These are phyloP conservation scores for Protobothrops flavoviridis DNA, from an alignment of 2,113 vertebrate species.

Conservation along the genomic window DNA sequence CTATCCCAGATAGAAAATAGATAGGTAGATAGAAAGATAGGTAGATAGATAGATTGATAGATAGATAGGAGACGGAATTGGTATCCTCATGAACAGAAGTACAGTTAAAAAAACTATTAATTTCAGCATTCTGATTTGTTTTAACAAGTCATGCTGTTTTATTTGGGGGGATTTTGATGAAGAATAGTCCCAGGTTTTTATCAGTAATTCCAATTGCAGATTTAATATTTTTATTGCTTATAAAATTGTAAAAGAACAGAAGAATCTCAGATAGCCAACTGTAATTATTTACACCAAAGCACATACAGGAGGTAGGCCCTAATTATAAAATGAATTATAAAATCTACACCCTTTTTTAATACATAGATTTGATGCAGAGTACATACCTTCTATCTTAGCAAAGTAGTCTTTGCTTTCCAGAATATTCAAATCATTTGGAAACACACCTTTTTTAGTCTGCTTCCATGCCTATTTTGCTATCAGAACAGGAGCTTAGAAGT, in stretches of 20 bases:
- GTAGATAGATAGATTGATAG: too few species aligned
- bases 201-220: neutral
- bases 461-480: constrained; percentile 34
- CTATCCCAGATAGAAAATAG: neutral
- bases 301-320: neutral
- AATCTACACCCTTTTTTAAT: constrained; percentile 20
- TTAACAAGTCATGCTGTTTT: neutral
- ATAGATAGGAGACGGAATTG: constrained; percentile 6
- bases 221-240: constrained; percentile 1
- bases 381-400: neutral
- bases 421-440: constrained; percentile 30
- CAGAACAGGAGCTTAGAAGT: constrained; percentile 48
- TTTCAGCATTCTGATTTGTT: neutral
- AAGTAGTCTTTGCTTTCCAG: neutral
- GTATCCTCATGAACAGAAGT: neutral
- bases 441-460: constrained; percentile 43
- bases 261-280: constrained; percentile 30
- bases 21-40: too few species aligned
- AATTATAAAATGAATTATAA: neutral
- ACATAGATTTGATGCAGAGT: neutral
- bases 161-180: neutral
- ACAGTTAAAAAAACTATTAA: constrained; percentile 8
- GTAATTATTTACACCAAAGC: constrained; percentile 12
- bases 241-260: constrained; percentile 6
- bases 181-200: neutral